Percentiles rank a stretch among this genome's conserved stretches.
Conservation (phyloP, 2,113 vertebrate genomes). For the Epinephelus lanceolatus region DNA sequence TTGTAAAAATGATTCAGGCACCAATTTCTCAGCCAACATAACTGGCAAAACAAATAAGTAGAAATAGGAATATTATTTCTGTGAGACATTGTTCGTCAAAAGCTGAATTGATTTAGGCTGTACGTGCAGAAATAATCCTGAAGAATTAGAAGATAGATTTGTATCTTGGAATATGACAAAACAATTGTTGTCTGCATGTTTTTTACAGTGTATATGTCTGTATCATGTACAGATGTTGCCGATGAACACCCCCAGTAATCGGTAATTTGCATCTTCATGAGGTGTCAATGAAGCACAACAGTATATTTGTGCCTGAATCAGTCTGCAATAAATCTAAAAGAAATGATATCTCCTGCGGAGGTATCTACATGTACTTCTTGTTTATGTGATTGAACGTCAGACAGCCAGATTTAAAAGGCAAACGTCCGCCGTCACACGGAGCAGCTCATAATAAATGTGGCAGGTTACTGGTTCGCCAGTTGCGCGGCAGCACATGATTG, state of each 20-base stretch:
- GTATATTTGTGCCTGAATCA: not conserved
- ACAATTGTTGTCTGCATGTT: not conserved
- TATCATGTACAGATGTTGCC: not conserved
- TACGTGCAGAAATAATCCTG: too few relatives aligned
- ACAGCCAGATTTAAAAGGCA: constrained; percentile 64
- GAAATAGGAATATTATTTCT: too few relatives aligned
- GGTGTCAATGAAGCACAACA: not conserved
- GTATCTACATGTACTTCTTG: constrained; percentile 11
- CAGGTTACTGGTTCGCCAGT: constrained; percentile 49
- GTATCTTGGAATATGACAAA: not conserved
- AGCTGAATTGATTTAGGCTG: too few relatives aligned
- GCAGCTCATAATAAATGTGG: constrained; percentile 57
- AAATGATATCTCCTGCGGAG: not conserved
- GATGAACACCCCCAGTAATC: not conserved
- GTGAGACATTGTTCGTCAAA: too few relatives aligned
- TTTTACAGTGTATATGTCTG: too few relatives aligned
- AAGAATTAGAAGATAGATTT: too few relatives aligned
- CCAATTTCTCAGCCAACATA: too few relatives aligned
- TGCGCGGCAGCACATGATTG: constrained; percentile 50
- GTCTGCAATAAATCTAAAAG: constrained; percentile 31
- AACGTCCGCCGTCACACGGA: constrained; percentile 56
- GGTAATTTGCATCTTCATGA: not conserved
- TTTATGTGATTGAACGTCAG: constrained; percentile 37
- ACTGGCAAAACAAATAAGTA: too few relatives aligned
- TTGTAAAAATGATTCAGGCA: too few relatives aligned